phyloP scores from a whole-genome alignment of 2,113 vertebrate genomes.

The Hippotragus niger region DNA sequence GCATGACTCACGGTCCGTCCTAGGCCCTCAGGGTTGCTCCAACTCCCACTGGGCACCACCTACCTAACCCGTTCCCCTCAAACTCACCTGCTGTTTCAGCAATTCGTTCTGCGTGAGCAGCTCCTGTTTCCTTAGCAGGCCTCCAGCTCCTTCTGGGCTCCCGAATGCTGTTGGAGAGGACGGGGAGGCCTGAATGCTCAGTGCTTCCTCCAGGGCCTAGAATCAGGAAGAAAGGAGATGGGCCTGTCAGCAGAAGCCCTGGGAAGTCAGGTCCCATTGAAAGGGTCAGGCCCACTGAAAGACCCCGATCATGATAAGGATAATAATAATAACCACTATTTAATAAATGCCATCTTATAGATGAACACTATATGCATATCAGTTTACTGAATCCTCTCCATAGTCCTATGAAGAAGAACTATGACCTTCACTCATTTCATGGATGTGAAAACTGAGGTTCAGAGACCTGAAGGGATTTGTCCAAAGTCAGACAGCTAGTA shows the following conservation, averaged over 20 bases:
- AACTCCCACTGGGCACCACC: neutral
- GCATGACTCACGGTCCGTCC: rapidly evolving
- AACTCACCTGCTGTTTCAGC: constrained; percentile 88
- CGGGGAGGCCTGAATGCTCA: constrained; percentile 89
- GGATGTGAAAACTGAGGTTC: neutral
- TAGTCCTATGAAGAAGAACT: neutral
- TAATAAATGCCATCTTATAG: neutral
- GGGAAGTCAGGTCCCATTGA: rapidly evolving
- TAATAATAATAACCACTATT: too few relatives aligned
- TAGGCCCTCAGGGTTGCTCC: neutral
- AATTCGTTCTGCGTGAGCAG: constrained; percentile 93
- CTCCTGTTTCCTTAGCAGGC: constrained; percentile 89
- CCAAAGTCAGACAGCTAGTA: neutral
- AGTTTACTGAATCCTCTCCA: neutral
- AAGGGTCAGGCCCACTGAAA: neutral
- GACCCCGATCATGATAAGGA: neutral
- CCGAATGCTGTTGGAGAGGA: constrained; percentile 81
- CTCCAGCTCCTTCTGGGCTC: constrained; percentile 80
- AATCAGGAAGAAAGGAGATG: neutral
- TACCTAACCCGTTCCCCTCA: neutral
- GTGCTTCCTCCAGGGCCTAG: constrained; percentile 94
- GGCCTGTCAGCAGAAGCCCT: neutral
- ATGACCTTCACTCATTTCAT: neutral
- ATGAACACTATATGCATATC: neutral
- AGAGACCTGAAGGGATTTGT: neutral